Evolutionary conservation across 2,888 invertebrate species (phyloP), one percentile per base, ranked within the genome.

Genomic region (Chymomyza procnemis): DNA sequence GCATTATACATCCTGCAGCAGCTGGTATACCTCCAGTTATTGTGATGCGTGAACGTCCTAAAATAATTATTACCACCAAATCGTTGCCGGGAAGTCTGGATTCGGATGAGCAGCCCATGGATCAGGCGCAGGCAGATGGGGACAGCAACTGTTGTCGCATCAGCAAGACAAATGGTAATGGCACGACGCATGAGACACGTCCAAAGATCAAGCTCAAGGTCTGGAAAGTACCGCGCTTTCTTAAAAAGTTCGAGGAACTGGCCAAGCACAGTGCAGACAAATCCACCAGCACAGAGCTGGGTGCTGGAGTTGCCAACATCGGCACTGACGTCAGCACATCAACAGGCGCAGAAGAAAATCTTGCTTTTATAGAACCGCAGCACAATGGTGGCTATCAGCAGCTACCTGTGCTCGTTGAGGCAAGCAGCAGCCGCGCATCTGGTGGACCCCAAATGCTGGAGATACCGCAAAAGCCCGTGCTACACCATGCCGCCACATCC

Each of bases 41-140:
- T 30, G 88, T 89, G 30, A 80, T 86, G 18, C 81, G 89, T 0
- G 88, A 91, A 55, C 69, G 89, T 41, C 91, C 89, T 92, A 94
- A 89, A 78, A 91, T 91, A 22, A 89, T 91, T 9, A 89, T 91
- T 6, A 90, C 91, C 90, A 96, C 96, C 60, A 96, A 94, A 87
- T 96, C 96, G 66, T 90, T 96, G 86, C 96, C 96, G 0, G 96
- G 96, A 88, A 96, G 96, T 85, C 91, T 96, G 83, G 96, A 96
- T 86, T 95, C 95, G 0, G 95, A 95, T 74, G 95, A 95, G 71
- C 93, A 93, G 74, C 75, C 74, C 16, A 56, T 16, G 3, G 16
- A 48, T 47, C 60, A 46, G 22, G 4, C 12, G 8, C 55, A 12
- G 9, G 19, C n/a, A 4, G 61, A 54, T 1, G 19, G 4, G 18